phyloP scores from a whole-genome alignment of 2,797 vertebrate species.

The Columba guinea region DNA sequence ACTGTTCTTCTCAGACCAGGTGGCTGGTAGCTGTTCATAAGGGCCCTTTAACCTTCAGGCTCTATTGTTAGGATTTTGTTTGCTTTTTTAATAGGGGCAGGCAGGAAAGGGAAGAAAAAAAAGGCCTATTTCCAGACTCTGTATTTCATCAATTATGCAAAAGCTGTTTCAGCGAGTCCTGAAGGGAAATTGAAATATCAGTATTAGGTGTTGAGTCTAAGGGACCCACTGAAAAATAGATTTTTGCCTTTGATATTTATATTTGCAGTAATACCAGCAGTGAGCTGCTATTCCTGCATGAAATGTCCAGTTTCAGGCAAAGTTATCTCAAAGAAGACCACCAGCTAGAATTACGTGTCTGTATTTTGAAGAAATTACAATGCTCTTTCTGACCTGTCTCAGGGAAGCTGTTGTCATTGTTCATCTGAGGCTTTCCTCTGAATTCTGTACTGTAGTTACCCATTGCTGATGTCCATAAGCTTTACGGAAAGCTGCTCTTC shows the following conservation, averaged over 20 bases:
- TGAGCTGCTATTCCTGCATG: neutral
- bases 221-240: neutral
- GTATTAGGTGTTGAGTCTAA: neutral
- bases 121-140: conserved; percentile 10
- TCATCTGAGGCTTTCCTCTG: neutral
- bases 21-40: neutral
- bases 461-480: neutral
- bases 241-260: neutral
- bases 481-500: neutral
- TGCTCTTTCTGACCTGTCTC: neutral
- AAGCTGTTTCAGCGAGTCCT: neutral
- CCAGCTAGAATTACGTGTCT: neutral
- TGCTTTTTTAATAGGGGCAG: neutral
- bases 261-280: neutral
- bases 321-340: neutral
- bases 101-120: conserved; percentile 8
- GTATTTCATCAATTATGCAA: conserved; percentile 45
- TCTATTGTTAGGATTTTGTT: conserved; percentile 26
- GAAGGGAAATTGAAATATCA: neutral
- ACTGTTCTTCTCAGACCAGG: neutral
- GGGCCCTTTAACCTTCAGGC: neutral
- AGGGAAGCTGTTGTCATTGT: neutral
- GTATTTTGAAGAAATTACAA: neutral
- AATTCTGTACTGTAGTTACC: neutral
- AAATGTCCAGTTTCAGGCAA: neutral